Conservation (phyloP, 2,113 vertebrate species). For the Burhinus oedicnemus region DNA sequence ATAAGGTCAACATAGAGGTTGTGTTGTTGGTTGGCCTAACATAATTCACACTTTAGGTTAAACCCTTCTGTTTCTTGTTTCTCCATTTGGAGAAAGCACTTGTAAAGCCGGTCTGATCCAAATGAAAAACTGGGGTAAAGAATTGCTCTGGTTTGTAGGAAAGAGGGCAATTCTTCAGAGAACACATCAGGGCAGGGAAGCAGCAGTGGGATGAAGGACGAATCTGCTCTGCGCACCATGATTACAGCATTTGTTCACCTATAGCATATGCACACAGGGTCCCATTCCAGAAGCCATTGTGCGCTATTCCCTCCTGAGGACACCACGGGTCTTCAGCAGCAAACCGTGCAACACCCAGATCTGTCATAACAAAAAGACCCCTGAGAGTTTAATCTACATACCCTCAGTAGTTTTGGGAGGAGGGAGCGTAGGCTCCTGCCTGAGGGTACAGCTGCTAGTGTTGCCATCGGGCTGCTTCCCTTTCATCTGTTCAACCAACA, state of each 20-base stretch:
- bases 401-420: not conserved
- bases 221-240: fast-evolving
- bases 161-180: not conserved
- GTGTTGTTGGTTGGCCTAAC: not conserved
- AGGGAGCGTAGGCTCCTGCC: not conserved
- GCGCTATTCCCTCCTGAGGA: not conserved
- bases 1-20: not conserved
- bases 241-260: not conserved
- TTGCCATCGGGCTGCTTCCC: not conserved
- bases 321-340: not conserved
- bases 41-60: not conserved
- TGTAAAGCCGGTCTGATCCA: not conserved
- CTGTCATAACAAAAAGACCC: not conserved
- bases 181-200: not conserved
- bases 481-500: not conserved
- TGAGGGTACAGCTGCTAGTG: not conserved
- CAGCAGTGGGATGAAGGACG: not conserved
- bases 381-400: not conserved
- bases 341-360: not conserved
- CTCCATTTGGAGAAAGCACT: not conserved
- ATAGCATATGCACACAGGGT: not conserved
- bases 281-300: not conserved
- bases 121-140: not conserved
- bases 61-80: not conserved
- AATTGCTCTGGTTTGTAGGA: not conserved